phyloP scores from a whole-genome alignment of 92 coral and sea anemone species.

The Parazoanthus swiftii region DNA sequence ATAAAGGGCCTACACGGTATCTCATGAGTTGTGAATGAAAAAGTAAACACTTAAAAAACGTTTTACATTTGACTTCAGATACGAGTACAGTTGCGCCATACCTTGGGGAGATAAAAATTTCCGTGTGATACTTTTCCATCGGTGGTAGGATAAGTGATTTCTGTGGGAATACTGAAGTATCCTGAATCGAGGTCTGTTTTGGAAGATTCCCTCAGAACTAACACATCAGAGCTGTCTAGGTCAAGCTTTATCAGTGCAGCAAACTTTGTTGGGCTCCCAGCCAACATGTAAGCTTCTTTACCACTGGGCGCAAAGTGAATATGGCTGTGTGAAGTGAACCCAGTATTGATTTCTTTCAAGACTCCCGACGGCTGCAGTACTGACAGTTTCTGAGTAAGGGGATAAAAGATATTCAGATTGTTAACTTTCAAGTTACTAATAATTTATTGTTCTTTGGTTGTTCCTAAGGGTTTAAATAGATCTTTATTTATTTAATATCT shows the following conservation, averaged over 20 bases:
- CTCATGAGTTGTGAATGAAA: too few species aligned
- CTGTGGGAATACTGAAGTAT: conserved; percentile 77
- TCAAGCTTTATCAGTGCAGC: conserved; percentile 67
- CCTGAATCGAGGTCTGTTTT: conserved; percentile 53
- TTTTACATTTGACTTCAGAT: neutral
- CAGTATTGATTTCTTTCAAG: conserved; percentile 53
- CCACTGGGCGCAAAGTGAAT: conserved; percentile 69
- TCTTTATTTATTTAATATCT: too few species aligned
- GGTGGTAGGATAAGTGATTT: conserved; percentile 72
- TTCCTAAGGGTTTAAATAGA: too few species aligned
- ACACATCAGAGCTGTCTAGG: conserved; percentile 48
- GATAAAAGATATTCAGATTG: neutral
- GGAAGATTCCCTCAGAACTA: conserved; percentile 66
- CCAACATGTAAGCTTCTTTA: conserved; percentile 62
- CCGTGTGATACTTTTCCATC: conserved; percentile 73
- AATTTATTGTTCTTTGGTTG: too few species aligned
- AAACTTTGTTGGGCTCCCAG: conserved; percentile 69
- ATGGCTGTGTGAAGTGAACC: conserved; percentile 56
- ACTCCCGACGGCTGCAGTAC: conserved; percentile 69
- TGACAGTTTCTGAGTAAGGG: conserved; percentile 57
- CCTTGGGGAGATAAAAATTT: conserved; percentile 87
- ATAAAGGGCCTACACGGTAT: too few species aligned
- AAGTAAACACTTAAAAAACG: too few species aligned
- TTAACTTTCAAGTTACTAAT: too few species aligned
- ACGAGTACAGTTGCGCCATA: neutral